Base-by-base conservation (phyloP, 2,797 vertebrate species). In the Taenioides sp. region DNA sequence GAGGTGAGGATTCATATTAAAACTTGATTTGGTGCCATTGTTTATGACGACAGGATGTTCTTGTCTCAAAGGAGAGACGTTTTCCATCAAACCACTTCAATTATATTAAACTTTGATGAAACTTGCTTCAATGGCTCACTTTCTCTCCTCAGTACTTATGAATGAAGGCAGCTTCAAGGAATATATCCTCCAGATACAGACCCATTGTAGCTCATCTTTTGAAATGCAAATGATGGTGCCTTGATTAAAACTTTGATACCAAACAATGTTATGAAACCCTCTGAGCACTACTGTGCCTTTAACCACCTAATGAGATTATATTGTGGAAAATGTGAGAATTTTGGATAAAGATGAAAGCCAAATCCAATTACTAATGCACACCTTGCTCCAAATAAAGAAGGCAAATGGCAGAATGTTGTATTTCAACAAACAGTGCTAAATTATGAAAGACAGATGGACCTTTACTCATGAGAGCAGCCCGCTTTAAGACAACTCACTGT, bases 371-470 rank as follows among this genome's bases (percentile, higher is more conserved):
- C 22, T 17, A 25, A 65, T 17, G 22, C 64, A 49, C 0, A 2
- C 23, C n/a, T 63, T 37, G 66, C 67, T 73, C 47, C 22, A 54
- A 60, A 64, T 43, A 68, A 73, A 67, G 54, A 76, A n/a, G 61
- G 34, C 61, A 82, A 79, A 63, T 57, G 34, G 20, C 47, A 28
- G 37, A 78, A 67, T 77, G 65, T 61, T 75, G 75, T 70, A 73
- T 69, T 72, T 25, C 18, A 73, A 87, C 68, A 5, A 76, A 75
- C 49, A n/a, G 5, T 34, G 59, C 65, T 79, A 61, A 76, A 86
- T 81, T 28, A 77, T 71, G 70, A 77, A 84, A 70, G 84, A 85
- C 87, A 87, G 82, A 92, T 86, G 89, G 88, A 87, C 86, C 70
- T 77, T 78, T 68, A 60, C 79, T 67, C 84, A 77, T 70, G 82